Base-by-base conservation (phyloP, 2,113 vertebrate species). In the Todiramphus saurophagus region DNA sequence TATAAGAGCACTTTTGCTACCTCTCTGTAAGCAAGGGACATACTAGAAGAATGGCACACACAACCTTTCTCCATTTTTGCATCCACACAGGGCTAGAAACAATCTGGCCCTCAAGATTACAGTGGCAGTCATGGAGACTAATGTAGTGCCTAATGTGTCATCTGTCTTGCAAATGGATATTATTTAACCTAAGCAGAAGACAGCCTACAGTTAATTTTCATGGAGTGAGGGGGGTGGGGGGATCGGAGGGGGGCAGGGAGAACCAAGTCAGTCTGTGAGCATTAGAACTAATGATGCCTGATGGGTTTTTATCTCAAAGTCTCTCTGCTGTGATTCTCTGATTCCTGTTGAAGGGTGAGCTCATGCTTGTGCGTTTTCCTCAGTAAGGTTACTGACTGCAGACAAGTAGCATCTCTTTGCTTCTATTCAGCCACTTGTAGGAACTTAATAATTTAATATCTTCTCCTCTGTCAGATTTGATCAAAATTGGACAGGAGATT, bases 161-260 rank as follows among this genome's bases (percentile, higher is more conserved):
- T 79, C 64, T 91, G 80, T 62, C 85, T 87, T 89, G 72, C 68
- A 95, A 91, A 78, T 58, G n/a, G 68, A 7, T 84, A 60, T 89
- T 76, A 73, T 75, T 93, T 69, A 93, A 95, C 91, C 77, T 93
- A 76, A 93, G 92, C 35, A 90, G 77, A 96, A 93, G 89, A 83
- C 56, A 90, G 73, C 82, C 64, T 53, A 48, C 51, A 68, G 51
- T 21, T 20, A 63, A 25, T 96, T 91, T 92, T 87, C 68, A 68
- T 20, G 17, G 66, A 35, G 15, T 87, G 37, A 43, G 30, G 53
- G 10, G 16, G 23, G 39, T n/a, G 31, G 43, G 15, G 43, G 43
- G 15, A 43, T 43, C 15, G 6, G 48, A 21, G 48, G 50, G 4
- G 50, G 12, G 18, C 1, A 6, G 27, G 33, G 62, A 66, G 35